Evolutionary conservation across 2,797 vertebrate species (phyloP), one percentile per base, ranked within the genome.

Genomic region (Vultur gryphus): DNA sequence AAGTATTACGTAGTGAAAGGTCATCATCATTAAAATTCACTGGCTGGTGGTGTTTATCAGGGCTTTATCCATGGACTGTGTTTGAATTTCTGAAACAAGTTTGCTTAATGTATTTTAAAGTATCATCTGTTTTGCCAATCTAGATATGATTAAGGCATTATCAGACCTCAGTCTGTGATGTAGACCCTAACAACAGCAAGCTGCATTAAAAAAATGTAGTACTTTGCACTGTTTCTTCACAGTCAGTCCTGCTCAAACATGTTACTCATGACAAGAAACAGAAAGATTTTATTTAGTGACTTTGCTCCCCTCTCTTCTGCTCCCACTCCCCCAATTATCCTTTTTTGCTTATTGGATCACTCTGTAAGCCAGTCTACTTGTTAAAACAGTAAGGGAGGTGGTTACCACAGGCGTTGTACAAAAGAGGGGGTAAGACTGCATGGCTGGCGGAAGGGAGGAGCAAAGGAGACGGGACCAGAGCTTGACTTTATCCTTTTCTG

Each of bases 11-110:
- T 16, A 43, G 69, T 17, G 26, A 35, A 67, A 78, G 14, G 29
- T 75, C 21, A 8, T 73, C 6, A 19, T 3, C 25, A 16, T 7
- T 84, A 86, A 41, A 73, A 52, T 57, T 78, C 69, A 29, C 41
- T 62, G n/a, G 2, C 72, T 70, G 17, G 9, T 49, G n/a, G 20
- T 70, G 33, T 35, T 89, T 64, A 26, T 54, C 62, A n/a, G 71
- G 2, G 1, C 20, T 37, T 79, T 62, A 7, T 62, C 25, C 31
- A 6, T 28, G 41, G 6, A 4, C 19, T 64, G 0, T 37, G 35
- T 28, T 67, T 70, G 28, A 43, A 26, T 80, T 90, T 46, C 52
- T 77, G 72, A 48, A 85, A 37, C 39, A 43, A 35, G 24, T 43
- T 84, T 65, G 6, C 46, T 8, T 62, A 19, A 20, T 55, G 12